A percentile compares a stretch with the other conserved stretches of the same genome.
Evolutionary conservation across 2,113 vertebrate species (phyloP).

Genomic region (Candoia aspera): DNA sequence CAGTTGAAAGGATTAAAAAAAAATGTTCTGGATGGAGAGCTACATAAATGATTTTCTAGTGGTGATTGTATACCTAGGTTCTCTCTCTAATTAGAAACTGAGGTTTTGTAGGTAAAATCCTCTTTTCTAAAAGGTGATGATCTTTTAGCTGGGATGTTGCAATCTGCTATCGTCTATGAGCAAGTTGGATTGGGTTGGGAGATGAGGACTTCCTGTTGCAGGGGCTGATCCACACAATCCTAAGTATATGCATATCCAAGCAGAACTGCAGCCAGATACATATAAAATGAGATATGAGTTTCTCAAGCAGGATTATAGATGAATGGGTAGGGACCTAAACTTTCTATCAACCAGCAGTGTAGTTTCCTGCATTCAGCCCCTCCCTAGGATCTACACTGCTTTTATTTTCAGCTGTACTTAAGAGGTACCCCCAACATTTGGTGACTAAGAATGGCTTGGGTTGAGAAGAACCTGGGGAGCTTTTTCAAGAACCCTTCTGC

Average conservation of each 20-base stretch:
- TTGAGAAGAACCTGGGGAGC: not conserved
- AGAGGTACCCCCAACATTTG: not conserved
- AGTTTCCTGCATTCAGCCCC: not conserved
- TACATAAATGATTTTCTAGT: not conserved
- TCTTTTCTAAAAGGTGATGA: not conserved
- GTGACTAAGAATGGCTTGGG: not conserved
- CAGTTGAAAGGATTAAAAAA: too few relatives aligned
- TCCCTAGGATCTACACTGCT: not conserved
- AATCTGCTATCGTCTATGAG: not conserved
- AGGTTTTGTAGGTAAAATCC: too few relatives aligned
- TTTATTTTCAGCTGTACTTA: not conserved
- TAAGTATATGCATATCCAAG: not conserved
- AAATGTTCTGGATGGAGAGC: not conserved
- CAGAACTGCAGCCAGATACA: not conserved
- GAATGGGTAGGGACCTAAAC: not conserved
- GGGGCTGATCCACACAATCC: not conserved
- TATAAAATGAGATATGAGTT: not conserved
- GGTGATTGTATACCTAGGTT: not conserved
- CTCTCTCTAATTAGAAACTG: not conserved
- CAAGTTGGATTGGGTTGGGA: not conserved
- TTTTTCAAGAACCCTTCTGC: not conserved
- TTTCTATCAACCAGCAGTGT: not conserved
- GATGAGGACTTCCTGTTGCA: not conserved
- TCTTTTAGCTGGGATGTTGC: not conserved
- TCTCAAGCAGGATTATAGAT: not conserved